Percentiles rank a stretch among this genome's conserved stretches.
phyloP scores from a whole-genome alignment of 35 echinoderm and acorn worm genomes.

The Diadema setosum region DNA sequence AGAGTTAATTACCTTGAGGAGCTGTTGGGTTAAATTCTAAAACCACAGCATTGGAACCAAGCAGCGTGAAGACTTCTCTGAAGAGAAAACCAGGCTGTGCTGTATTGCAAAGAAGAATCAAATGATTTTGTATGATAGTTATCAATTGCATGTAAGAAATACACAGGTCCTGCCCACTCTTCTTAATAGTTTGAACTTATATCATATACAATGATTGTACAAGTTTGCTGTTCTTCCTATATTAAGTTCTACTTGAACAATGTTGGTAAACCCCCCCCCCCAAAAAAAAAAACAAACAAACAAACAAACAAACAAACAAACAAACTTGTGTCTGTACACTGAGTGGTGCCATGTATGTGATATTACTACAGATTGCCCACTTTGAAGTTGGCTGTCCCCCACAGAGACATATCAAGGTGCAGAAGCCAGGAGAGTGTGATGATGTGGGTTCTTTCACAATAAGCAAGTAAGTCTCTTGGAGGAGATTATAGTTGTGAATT shows the following conservation, averaged over 20 bases:
- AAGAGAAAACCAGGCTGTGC: no score
- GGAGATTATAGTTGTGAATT: neutral
- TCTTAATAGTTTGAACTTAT: neutral
- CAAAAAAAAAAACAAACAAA: neutral
- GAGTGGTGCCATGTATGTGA: neutral
- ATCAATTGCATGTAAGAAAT: no score
- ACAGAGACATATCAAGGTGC: slow-evolving; percentile 7
- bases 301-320: neutral
- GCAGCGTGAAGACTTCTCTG: no score
- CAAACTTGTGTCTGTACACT: neutral
- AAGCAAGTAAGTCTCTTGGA: neutral
- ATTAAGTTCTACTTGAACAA: neutral
- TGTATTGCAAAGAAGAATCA: no score
- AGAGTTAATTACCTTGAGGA: no score
- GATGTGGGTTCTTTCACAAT: slow-evolving; percentile 7
- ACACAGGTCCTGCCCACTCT: no score
- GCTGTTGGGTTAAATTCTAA: no score
- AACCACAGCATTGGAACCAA: no score
- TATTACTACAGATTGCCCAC: neutral
- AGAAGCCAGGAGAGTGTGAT: neutral
- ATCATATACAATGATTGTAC: neutral
- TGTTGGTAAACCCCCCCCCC: neutral
- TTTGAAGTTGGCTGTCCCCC: slow-evolving; percentile 13
- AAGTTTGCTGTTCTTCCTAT: neutral
- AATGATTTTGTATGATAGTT: no score